A percentile compares a stretch with the other conserved stretches of the same genome.
Evolutionary conservation across 2,888 invertebrate genomes (phyloP).

Genomic region (Drosophila cracens): DNA sequence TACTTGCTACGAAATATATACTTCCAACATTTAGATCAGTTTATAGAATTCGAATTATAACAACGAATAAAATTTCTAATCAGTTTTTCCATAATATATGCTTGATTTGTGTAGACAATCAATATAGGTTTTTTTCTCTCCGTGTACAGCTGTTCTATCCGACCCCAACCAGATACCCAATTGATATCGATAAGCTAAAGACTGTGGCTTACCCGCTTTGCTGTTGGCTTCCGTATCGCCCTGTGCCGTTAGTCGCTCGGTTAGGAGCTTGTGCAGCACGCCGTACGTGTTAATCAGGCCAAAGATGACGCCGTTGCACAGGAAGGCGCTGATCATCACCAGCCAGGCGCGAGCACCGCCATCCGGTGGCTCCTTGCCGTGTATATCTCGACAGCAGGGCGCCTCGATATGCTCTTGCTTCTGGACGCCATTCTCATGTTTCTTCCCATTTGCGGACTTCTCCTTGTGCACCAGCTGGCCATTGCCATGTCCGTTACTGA

Average conservation of each 20-base stretch:
- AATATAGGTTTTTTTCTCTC: not conserved
- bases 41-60: not conserved
- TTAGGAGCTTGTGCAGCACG: slow-evolving; percentile 89
- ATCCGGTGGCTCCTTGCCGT: slow-evolving; percentile 87
- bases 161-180: not conserved
- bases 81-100: not conserved
- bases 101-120: not conserved
- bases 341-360: slow-evolving; percentile 92
- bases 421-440: slow-evolving; percentile 36
- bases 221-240: slow-evolving; percentile 90
- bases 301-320: slow-evolving; percentile 95
- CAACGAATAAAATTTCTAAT: not conserved
- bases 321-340: slow-evolving; percentile 93
- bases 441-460: slow-evolving; percentile 46
- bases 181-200: not conserved
- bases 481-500: slow-evolving; percentile 20
- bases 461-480: slow-evolving; percentile 29
- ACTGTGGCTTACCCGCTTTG: slow-evolving; percentile 91
- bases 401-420: slow-evolving; percentile 74
- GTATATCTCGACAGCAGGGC: slow-evolving; percentile 81
- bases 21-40: not conserved
- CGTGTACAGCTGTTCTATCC: not conserved
- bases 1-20: not conserved
- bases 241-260: slow-evolving; percentile 87
- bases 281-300: slow-evolving; percentile 96